Conservation (phyloP, 2,888 invertebrate genomes). For the Acanthosepion esculentum region DNA sequence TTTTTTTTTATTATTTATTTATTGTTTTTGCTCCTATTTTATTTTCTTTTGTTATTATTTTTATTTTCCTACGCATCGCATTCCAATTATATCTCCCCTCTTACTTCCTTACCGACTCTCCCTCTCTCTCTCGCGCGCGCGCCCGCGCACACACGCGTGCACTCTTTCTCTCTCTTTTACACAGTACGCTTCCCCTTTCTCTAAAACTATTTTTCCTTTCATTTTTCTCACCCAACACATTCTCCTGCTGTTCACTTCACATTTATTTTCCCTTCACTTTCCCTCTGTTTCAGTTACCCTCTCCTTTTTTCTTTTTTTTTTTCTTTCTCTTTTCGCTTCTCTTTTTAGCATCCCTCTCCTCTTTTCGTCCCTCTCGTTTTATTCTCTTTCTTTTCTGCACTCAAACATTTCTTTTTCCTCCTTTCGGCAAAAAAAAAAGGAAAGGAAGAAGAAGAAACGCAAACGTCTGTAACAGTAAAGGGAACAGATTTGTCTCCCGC, state of each 20-base stretch:
- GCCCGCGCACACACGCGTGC: too few species aligned
- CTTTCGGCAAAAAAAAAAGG: background rate
- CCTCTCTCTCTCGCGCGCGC: too few species aligned
- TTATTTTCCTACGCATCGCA: background rate
- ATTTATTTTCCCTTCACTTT: background rate
- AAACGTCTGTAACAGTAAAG: slow-evolving; percentile 33
- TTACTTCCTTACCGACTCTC: background rate
- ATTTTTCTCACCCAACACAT: too few species aligned
- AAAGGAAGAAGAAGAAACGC: background rate
- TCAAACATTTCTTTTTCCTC: too few species aligned
- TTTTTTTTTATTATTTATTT: too few species aligned
- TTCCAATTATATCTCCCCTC: background rate
- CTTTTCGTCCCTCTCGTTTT: background rate
- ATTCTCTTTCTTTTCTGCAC: background rate
- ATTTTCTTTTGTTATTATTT: background rate
- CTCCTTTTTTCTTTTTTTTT: background rate
- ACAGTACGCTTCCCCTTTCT: background rate
- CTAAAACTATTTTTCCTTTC: background rate
- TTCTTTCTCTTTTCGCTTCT: rapidly evolving
- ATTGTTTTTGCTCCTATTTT: background rate
- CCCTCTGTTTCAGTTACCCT: background rate
- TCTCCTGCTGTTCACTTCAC: too few species aligned
- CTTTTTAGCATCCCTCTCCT: rapidly evolving
- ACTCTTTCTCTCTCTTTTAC: too few species aligned
- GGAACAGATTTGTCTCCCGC: slow-evolving; percentile 33